phyloP scores from a whole-genome alignment of 2,113 vertebrate species.

The Eulacestoma nigropectus region DNA sequence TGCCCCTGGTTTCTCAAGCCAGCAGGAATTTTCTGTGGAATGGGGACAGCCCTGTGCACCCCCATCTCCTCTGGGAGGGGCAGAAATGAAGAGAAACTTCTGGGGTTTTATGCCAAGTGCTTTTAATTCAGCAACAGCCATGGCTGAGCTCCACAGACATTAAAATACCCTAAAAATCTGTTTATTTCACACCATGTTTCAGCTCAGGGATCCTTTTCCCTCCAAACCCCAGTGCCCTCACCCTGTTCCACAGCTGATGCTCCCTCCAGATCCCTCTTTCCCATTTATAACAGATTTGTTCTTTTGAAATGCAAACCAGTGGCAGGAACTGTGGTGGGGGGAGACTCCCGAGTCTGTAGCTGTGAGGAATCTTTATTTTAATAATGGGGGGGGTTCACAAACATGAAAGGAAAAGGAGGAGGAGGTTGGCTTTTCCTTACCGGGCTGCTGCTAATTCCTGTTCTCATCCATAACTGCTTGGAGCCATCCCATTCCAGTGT shows the following conservation, averaged over 20 bases:
- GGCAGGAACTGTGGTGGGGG: background rate
- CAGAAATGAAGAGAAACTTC: background rate
- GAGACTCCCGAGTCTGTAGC: background rate
- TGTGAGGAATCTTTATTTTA: background rate
- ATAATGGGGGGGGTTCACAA: background rate
- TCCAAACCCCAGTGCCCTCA: background rate
- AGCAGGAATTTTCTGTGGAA: background rate
- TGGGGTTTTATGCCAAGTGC: background rate
- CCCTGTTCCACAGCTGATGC: background rate
- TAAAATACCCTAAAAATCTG: background rate
- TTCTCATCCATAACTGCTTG: background rate
- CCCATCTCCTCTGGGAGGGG: background rate
- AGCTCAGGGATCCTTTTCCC: background rate
- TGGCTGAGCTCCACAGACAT: background rate
- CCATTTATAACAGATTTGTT: background rate
- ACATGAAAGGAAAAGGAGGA: background rate
- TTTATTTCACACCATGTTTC: background rate
- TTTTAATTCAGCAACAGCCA: background rate
- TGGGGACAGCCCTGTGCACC: background rate
- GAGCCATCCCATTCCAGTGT: background rate
- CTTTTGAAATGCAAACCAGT: background rate
- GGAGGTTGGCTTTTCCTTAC: background rate
- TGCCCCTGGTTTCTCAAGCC: background rate
- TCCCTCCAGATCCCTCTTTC: background rate
- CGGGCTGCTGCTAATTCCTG: background rate